A percentile compares a stretch with the other conserved stretches of the same genome.
These are phyloP conservation scores for Torymus aiolomorphi DNA, from an alignment of 2,888 invertebrate genomes.

Conservation along the genomic window DNA sequence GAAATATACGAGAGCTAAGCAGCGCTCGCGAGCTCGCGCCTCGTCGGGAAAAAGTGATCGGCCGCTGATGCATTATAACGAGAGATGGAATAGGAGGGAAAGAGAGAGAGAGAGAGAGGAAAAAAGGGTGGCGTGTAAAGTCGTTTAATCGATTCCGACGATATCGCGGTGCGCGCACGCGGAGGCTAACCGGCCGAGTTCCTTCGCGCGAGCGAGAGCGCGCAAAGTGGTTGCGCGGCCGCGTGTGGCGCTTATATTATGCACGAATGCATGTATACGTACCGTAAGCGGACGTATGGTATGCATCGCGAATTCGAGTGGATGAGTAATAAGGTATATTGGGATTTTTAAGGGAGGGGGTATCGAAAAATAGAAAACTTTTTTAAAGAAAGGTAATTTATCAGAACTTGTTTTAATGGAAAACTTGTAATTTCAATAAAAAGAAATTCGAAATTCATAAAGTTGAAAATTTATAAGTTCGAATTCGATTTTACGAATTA, in stretches of 20 bases:
- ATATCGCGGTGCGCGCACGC: constrained; percentile 58
- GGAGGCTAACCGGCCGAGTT: constrained; percentile 64
- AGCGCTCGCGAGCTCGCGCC: not conserved
- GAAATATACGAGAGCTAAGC: no score
- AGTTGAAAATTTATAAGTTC: no score
- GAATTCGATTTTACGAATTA: no score
- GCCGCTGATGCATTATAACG: not conserved
- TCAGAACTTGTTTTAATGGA: no score
- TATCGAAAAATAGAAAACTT: no score
- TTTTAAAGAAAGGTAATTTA: no score
- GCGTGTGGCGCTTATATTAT: constrained; percentile 1
- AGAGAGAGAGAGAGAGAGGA: not conserved
- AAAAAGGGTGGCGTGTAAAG: constrained; percentile 36
- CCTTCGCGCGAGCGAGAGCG: constrained; percentile 25
- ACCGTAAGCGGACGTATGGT: no score
- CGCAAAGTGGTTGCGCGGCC: not conserved
- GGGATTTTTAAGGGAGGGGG: no score
- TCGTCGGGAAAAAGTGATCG: not conserved
- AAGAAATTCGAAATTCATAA: no score
- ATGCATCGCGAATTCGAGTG: no score
- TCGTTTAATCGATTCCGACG: constrained; percentile 66
- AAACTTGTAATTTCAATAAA: no score
- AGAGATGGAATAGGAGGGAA: not conserved
- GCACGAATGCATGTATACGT: not conserved
- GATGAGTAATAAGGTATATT: no score